A percentile compares a stretch with the other conserved stretches of the same genome.
These are phyloP conservation scores for Amphimedon queenslandica DNA, from an alignment of 37 sponge, comb jelly and placozoan genomes.

Conservation along the genomic window DNA sequence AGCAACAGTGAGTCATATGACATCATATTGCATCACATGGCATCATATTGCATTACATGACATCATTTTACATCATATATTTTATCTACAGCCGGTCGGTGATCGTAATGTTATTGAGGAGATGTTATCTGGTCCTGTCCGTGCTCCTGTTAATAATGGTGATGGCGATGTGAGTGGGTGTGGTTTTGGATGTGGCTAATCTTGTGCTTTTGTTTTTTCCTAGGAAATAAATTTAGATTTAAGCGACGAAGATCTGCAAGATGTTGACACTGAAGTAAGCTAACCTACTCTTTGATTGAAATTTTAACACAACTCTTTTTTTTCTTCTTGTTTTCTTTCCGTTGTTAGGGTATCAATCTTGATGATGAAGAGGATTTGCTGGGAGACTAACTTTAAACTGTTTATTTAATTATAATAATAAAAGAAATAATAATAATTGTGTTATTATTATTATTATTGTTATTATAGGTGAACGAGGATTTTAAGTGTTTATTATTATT, in stretches of 20 bases:
- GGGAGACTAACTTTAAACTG: not conserved
- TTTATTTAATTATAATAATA: slow-evolving; percentile 2
- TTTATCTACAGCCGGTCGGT: slow-evolving; percentile 6
- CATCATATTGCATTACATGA: not conserved
- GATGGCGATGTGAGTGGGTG: slow-evolving; percentile 17
- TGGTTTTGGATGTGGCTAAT: not conserved
- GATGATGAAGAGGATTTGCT: slow-evolving; percentile 44
- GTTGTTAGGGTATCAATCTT: slow-evolving; percentile 29
- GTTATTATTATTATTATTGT: no score
- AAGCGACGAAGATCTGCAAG: slow-evolving; percentile 50
- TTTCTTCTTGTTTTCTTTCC: not conserved
- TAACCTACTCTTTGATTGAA: not conserved
- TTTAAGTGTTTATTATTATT: no score
- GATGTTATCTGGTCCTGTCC: slow-evolving; percentile 8
- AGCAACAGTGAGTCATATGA: slow-evolving; percentile 6
- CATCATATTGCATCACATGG: not conserved
- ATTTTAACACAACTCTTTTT: not conserved
- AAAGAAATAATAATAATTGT: no score
- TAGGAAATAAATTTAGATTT: slow-evolving; percentile 57
- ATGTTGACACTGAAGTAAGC: slow-evolving; percentile 28
- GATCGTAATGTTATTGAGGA: slow-evolving; percentile 50
- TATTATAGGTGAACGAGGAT: no score
- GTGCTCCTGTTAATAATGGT: not conserved
- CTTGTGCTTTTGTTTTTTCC: not conserved
- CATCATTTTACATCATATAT: not conserved